phyloP scores from a whole-genome alignment of 2,797 vertebrate species.

The Girardinus metallicus region DNA sequence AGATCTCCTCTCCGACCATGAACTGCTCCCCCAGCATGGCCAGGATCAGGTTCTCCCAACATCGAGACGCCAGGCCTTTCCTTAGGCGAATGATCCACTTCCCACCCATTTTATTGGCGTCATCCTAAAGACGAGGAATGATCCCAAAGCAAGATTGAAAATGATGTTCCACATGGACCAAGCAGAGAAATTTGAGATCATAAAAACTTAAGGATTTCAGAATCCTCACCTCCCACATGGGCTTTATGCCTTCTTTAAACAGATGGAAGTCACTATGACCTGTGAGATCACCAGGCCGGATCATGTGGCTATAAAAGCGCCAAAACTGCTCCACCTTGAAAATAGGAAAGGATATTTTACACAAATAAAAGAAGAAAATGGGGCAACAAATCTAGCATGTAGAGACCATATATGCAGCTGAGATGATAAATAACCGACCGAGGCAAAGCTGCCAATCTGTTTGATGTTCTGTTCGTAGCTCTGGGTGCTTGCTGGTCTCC shows the following conservation, averaged over 20 bases:
- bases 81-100: constrained; percentile 89
- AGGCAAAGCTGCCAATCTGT: constrained; percentile 87
- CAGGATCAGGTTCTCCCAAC: constrained; percentile 98
- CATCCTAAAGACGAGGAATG: constrained; percentile 73
- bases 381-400: constrained; percentile 3
- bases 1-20: constrained; percentile 99
- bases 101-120: constrained; percentile 88
- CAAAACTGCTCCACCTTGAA: constrained; percentile 88
- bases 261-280: constrained; percentile 90
- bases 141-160: neutral
- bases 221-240: constrained; percentile 86
- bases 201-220: neutral
- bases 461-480: constrained; percentile 91
- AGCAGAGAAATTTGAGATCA: neutral
- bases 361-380: neutral
- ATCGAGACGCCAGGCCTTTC: constrained; percentile 96
- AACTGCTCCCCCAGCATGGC: constrained; percentile 98
- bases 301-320: constrained; percentile 90
- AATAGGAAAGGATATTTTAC: constrained; percentile 1
- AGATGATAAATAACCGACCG: constrained; percentile 67
- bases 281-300: constrained; percentile 86
- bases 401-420: neutral
- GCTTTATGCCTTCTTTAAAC: constrained; percentile 89
- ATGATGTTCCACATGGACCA: neutral
- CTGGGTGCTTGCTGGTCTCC: constrained; percentile 86